A percentile compares a stretch with the other conserved stretches of the same genome.
Evolutionary conservation across 2,113 vertebrate genomes (phyloP).

Genomic region (Dasypus novemcinctus): DNA sequence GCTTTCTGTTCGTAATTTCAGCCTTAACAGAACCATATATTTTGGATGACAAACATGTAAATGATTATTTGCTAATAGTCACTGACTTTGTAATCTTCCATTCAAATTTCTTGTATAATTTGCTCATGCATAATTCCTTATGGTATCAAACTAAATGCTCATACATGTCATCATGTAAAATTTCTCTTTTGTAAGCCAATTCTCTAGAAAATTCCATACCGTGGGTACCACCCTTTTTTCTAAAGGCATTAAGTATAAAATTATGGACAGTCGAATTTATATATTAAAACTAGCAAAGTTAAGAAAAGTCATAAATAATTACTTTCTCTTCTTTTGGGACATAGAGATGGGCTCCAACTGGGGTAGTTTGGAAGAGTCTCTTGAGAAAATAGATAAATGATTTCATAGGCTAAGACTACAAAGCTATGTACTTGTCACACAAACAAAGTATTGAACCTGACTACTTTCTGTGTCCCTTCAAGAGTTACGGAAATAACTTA

Average conservation of each 20-base stretch:
- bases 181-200: not conserved
- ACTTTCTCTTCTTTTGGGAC: not conserved
- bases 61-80: not conserved
- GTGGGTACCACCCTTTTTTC: too few species aligned
- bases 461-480: constrained; percentile 38
- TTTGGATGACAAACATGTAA: not conserved
- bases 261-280: not conserved
- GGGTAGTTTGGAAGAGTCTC: not conserved
- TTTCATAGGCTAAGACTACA: not conserved
- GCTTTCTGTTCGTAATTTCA: not conserved
- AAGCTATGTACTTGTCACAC: not conserved
- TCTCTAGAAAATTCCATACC: not conserved
- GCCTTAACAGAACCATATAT: not conserved
- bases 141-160: not conserved
- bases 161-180: not conserved
- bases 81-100: not conserved
- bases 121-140: not conserved
- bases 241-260: not conserved
- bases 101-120: not conserved
- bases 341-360: not conserved
- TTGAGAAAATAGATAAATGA: not conserved
- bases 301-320: not conserved
- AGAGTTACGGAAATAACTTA: constrained; percentile 18
- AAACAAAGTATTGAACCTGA: constrained; percentile 15
- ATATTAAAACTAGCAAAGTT: not conserved